Percentiles rank a stretch among this genome's conserved stretches.
Evolutionary conservation across 1,140 invertebrate species (phyloP).

Genomic region (Penaeus chinensis): DNA sequence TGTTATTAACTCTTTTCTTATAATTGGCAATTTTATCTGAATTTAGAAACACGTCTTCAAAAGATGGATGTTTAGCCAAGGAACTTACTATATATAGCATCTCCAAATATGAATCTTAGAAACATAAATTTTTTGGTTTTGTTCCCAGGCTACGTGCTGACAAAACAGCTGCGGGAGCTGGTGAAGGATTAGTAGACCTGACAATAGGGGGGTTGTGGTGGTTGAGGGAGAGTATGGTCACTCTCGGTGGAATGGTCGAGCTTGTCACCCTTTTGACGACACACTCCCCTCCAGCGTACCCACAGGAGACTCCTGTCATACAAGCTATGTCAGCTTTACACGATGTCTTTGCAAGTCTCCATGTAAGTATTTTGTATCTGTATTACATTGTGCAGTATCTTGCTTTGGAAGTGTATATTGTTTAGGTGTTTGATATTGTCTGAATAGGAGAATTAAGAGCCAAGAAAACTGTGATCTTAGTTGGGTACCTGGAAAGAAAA

Average conservation of each 20-base stretch:
- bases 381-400: not conserved
- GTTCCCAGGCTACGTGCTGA: conserved; percentile 49
- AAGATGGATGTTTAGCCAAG: not conserved
- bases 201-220: conserved; percentile 57
- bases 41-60: not conserved
- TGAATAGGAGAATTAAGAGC: no score
- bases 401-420: no score
- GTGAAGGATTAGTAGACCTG: conserved; percentile 52
- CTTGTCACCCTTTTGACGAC: conserved; percentile 54
- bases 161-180: conserved; percentile 51
- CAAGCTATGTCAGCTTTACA: conserved; percentile 52
- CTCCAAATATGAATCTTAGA: not conserved
- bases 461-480: no score
- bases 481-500: no score
- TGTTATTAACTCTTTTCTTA: no score
- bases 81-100: not conserved
- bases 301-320: conserved; percentile 54
- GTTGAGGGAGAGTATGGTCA: conserved; percentile 59
- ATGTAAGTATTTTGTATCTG: conserved; percentile 29
- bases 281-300: conserved; percentile 53
- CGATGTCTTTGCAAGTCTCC: conserved; percentile 56
- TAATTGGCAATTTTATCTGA: no score
- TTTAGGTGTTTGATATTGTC: no score
- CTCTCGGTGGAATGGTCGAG: conserved; percentile 50
- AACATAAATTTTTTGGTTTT: not conserved